Evolutionary conservation across 2,888 invertebrate species (phyloP), one percentile per base, ranked within the genome.

Genomic region (Theretra japonica): DNA sequence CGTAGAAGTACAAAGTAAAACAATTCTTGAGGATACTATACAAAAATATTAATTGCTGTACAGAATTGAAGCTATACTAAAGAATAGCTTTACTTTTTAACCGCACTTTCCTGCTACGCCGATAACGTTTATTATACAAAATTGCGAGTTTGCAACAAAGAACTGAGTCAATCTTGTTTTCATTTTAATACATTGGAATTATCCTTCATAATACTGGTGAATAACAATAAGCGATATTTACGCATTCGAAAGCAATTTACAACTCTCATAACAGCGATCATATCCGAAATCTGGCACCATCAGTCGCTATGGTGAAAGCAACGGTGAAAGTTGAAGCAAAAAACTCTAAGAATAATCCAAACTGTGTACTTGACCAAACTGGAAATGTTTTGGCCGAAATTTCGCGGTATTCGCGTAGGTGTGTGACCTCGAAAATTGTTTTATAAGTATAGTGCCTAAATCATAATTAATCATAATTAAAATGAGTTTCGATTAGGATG

Each of bases 261-360:
- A 41, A 25, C 53, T 72, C 57, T 53, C 23, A 53, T 73, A 75
- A 80, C 76, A 79, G 73, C 72, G 79, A 81, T 81, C 75, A 78
- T 76, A 76, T 72, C 79, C 80, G 77, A 82, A 84, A 82, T 79
- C 73, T 75, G 74, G 68, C 72, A 76, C 74, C 79, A 75, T 75
- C 70, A 78, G 76, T 73, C 74, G 81, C 76, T 76, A 78, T 79
- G 80, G 88, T 80, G 89, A 89, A 89, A 89, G 89, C 83, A 78
- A 57, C 75, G 75, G 89, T 85, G 89, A 89, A 88, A 89, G 88
- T 76, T 74, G 80, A 79, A 77, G 83, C 82, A 85, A 86, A 87
- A 86, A 86, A 88, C 76, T 78, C 74, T 74, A 73, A 75, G 76
- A 76, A 81, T 77, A 80, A 85, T 82, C 80, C 76, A 77, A 79